Evolutionary conservation across 2,113 vertebrate genomes (phyloP).

Genomic region (Spheniscus mendiculus): DNA sequence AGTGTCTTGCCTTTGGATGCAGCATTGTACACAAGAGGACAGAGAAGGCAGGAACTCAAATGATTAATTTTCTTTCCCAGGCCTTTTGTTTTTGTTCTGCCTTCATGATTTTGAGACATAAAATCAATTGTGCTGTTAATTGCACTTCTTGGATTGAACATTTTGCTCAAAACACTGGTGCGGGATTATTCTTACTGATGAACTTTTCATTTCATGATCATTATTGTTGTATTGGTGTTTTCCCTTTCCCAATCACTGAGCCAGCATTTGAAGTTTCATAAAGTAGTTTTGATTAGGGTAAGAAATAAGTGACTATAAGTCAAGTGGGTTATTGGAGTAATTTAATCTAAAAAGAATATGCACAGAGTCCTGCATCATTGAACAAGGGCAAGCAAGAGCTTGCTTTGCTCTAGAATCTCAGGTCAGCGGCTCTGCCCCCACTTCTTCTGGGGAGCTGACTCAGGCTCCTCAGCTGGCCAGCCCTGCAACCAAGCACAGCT

Average conservation of each 20-base stretch:
- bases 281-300: neutral
- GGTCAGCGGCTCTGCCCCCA: neutral
- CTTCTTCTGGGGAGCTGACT: neutral
- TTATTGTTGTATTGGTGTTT: neutral
- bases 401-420: neutral
- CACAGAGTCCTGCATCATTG: neutral
- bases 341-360: neutral
- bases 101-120: neutral
- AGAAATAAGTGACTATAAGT: neutral
- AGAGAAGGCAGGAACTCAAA: neutral
- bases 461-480: neutral
- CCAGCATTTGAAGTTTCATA: neutral
- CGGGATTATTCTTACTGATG: neutral
- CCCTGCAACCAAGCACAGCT: neutral
- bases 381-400: neutral
- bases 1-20: neutral
- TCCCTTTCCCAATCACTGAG: neutral
- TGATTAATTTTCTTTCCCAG: neutral
- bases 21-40: neutral
- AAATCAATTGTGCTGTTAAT: neutral
- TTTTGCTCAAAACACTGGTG: neutral
- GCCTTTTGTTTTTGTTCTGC: neutral
- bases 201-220: neutral
- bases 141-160: neutral
- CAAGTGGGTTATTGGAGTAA: neutral